A percentile compares a stretch with the other conserved stretches of the same genome.
These are phyloP conservation scores for Aptenodytes patagonicus DNA, from an alignment of 2,113 vertebrate genomes.

Conservation along the genomic window DNA sequence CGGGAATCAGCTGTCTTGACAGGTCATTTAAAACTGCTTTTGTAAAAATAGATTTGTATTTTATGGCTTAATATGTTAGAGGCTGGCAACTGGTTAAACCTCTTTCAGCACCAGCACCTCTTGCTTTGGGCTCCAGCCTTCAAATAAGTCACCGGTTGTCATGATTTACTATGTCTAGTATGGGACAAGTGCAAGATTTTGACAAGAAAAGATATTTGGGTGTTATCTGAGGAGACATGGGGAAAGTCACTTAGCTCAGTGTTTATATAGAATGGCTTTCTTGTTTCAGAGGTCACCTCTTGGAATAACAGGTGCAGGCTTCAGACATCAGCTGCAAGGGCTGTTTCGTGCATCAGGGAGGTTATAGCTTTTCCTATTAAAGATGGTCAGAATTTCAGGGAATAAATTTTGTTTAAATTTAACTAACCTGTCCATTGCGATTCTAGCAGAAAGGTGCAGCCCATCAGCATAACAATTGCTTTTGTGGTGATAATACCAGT, in stretches of 20 bases:
- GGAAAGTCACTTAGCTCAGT: conserved; percentile 41
- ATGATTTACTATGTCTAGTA: conserved; percentile 36
- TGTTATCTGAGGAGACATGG: conserved; percentile 54
- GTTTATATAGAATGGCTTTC: conserved; percentile 55
- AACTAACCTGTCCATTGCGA: not conserved
- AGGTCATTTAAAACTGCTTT: conserved; percentile 39
- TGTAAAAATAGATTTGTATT: conserved; percentile 25
- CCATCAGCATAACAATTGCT: not conserved
- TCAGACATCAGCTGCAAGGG: conserved; percentile 28
- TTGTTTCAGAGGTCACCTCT: conserved; percentile 52
- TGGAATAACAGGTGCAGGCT: conserved; percentile 46
- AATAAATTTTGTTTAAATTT: conserved; percentile 20
- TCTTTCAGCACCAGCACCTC: conserved; percentile 21
- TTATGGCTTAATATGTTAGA: conserved; percentile 55
- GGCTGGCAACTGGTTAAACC: conserved; percentile 21
- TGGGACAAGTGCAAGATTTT: conserved; percentile 54
- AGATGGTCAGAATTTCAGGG: not conserved
- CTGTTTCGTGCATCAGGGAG: not conserved
- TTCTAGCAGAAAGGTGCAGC: not conserved
- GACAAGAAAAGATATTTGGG: conserved; percentile 63
- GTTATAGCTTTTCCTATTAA: conserved; percentile 10
- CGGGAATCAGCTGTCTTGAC: not conserved
- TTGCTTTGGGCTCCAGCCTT: conserved; percentile 47
- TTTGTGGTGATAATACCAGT: not conserved
- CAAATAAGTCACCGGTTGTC: conserved; percentile 43